These are phyloP conservation scores for Quadriops clusia DNA, from an alignment of 2,888 invertebrate species.

Conservation along the genomic window DNA sequence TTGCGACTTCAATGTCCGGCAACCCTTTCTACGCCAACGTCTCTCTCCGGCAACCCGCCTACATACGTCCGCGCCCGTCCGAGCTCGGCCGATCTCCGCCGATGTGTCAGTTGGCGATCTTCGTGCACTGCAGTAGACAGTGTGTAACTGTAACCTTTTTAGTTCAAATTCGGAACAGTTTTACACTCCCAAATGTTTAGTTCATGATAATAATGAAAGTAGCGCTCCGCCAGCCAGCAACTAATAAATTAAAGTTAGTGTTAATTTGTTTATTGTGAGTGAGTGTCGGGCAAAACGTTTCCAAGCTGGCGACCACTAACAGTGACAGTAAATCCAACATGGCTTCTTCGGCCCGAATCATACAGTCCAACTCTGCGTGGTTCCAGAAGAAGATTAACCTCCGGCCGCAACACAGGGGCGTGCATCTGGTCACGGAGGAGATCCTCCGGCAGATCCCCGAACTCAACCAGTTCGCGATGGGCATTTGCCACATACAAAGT, in stretches of 20 bases:
- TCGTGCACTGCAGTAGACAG: slow-evolving; percentile 33
- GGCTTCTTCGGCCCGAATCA: slow-evolving; percentile 77
- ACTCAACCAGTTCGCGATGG: slow-evolving; percentile 86
- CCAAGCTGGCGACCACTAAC: slow-evolving; percentile 38
- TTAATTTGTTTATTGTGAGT: slow-evolving; percentile 27
- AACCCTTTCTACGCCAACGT: no score
- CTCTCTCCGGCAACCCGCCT: no score
- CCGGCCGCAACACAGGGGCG: slow-evolving; percentile 90
- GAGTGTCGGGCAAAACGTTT: no score
- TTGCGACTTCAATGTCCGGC: no score
- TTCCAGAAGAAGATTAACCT: slow-evolving; percentile 95
- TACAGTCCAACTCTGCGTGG: slow-evolving; percentile 95
- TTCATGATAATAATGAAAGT: slow-evolving; percentile 59
- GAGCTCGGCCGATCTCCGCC: slow-evolving; percentile 21
- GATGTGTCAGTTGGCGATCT: slow-evolving; percentile 28
- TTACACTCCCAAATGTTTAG: slow-evolving; percentile 43
- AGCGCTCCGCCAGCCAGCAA: slow-evolving; percentile 40
- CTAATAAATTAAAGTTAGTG: slow-evolving; percentile 23
- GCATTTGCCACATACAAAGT: slow-evolving; percentile 96
- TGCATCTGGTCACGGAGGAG: slow-evolving; percentile 95
- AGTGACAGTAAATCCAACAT: slow-evolving; percentile 49
- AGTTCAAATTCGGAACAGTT: slow-evolving; percentile 20
- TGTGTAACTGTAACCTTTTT: slow-evolving; percentile 34
- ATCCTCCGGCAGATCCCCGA: slow-evolving; percentile 90
- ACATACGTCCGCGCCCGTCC: slow-evolving; percentile 29